phyloP scores from a whole-genome alignment of 2,888 invertebrate species.

The Ectobius pallidus region DNA sequence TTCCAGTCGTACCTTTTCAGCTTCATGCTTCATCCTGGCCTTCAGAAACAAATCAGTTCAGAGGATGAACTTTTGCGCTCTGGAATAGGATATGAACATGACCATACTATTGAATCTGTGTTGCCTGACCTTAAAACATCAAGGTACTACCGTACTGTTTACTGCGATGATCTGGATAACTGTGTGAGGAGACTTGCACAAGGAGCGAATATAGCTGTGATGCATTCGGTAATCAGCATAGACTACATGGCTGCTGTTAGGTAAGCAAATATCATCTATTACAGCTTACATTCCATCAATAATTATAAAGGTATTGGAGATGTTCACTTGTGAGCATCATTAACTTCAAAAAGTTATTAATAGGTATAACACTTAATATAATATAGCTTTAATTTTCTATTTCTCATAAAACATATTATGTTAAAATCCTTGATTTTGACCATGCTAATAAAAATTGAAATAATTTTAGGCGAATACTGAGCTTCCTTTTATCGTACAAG shows the following conservation, averaged over 20 bases:
- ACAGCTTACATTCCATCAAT: too few species aligned
- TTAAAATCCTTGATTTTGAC: too few species aligned
- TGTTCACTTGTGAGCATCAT: too few species aligned
- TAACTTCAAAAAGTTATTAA: too few species aligned
- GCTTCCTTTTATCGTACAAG: too few species aligned
- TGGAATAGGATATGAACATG: constrained; percentile 11
- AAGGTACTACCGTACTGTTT: background rate
- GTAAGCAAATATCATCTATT: too few species aligned
- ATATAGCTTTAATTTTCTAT: too few species aligned
- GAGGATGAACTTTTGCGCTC: constrained; percentile 29
- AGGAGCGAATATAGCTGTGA: background rate
- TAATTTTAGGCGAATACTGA: too few species aligned
- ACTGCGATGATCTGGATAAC: background rate
- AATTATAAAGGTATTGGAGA: too few species aligned
- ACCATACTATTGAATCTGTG: background rate
- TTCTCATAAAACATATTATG: too few species aligned
- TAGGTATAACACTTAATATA: too few species aligned
- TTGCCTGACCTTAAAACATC: background rate
- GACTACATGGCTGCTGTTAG: constrained; percentile 16
- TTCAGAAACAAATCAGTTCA: constrained; percentile 7
- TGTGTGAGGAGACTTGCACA: constrained; percentile 5
- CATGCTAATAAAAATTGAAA: too few species aligned
- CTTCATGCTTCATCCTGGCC: constrained; percentile 18
- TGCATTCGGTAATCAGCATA: background rate
- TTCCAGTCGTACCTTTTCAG: constrained; percentile 24